These are phyloP conservation scores for Neosalanx taihuensis DNA, from an alignment of 2,797 vertebrate species.

Conservation along the genomic window DNA sequence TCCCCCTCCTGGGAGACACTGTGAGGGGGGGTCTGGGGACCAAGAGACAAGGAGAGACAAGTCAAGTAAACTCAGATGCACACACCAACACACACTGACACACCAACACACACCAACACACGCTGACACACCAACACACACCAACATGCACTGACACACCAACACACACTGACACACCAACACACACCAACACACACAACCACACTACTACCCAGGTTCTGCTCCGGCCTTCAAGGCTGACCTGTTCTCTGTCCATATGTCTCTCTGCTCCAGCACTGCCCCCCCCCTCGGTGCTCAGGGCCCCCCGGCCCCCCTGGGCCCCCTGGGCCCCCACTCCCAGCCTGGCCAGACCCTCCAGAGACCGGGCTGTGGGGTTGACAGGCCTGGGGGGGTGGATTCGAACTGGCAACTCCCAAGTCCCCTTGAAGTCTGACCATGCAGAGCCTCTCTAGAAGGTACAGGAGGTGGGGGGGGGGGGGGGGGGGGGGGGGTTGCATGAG, in stretches of 20 bases:
- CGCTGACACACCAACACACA: neutral
- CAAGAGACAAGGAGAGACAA: neutral
- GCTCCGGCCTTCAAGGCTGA: conserved; percentile 15
- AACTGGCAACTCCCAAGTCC: conserved; percentile 72
- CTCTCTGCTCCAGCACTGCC: neutral
- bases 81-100: neutral
- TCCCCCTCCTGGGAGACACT: neutral
- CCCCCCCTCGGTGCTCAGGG: neutral
- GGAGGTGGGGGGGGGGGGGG: neutral
- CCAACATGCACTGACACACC: neutral
- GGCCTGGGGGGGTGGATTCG: conserved; percentile 39
- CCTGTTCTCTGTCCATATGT: conserved; percentile 20
- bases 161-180: neutral
- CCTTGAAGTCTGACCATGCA: conserved; percentile 68
- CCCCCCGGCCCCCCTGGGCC: too few relatives aligned
- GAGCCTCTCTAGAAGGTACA: conserved; percentile 49
- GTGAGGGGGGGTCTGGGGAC: neutral
- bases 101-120: neutral
- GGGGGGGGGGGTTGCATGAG: neutral
- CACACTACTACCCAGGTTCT: neutral
- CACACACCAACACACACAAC: neutral
- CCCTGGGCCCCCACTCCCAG: conserved; percentile 53
- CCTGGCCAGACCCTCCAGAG: conserved; percentile 59
- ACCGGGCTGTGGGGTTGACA: conserved; percentile 69
- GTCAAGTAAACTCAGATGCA: too few relatives aligned